Percentiles rank a stretch among this genome's conserved stretches.
phyloP scores from a whole-genome alignment of 1,140 invertebrate species.

The Limonius californicus region DNA sequence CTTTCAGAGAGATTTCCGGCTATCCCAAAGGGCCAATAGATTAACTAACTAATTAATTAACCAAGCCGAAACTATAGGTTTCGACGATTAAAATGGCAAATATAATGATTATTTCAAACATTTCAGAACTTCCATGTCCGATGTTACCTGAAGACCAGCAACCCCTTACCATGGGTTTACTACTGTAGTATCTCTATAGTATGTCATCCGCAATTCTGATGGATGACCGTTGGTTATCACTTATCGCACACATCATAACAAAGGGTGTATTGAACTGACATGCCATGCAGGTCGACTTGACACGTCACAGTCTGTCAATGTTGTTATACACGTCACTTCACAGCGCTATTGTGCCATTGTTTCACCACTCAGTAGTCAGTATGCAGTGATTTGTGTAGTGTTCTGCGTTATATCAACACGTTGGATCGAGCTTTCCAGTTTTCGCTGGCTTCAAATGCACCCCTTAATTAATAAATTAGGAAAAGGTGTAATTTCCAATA shows the following conservation, averaged over 20 bases:
- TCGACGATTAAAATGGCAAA: no score
- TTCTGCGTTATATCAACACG: not conserved
- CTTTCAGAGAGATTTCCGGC: no score
- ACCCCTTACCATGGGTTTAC: not conserved
- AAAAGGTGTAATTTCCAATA: no score
- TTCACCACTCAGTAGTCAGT: constrained; percentile 22
- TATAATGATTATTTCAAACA: no score
- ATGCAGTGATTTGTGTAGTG: constrained; percentile 15
- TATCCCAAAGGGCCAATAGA: no score
- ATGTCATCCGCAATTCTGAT: constrained; percentile 20
- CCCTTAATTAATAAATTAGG: no score
- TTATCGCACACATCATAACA: constrained; percentile 23
- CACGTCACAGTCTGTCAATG: constrained; percentile 29
- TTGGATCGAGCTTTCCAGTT: not conserved
- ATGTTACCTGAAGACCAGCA: not conserved
- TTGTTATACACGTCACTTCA: constrained; percentile 29
- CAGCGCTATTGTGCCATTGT: constrained; percentile 26
- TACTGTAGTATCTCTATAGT: not conserved
- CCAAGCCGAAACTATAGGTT: no score
- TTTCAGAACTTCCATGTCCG: no score
- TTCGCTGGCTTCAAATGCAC: no score
- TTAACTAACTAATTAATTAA: no score
- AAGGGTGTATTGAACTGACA: constrained; percentile 25
- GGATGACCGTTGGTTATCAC: constrained; percentile 28
- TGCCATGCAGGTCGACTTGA: constrained; percentile 28